Evolutionary conservation across 2,113 vertebrate genomes (phyloP), one percentile per base, ranked within the genome.

Genomic region (Burhinus bistriatus): DNA sequence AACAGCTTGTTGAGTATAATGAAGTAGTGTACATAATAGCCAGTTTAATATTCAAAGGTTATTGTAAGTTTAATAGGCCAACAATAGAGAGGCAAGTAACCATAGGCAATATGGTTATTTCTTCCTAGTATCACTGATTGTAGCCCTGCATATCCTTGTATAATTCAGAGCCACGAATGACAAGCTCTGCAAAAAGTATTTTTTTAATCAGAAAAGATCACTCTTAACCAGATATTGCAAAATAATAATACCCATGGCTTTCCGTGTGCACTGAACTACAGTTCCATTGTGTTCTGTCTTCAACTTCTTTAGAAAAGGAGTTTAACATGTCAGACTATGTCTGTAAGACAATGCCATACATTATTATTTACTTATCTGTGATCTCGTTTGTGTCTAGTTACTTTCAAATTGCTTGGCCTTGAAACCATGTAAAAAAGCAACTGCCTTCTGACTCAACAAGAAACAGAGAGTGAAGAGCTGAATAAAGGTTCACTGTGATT

Each of bases 351-450:
- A 16, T 40, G 34, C 61, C 3, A 1, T 36, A 58, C 40, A 0
- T 94, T 89, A 80, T 76, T 87, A 83, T 89, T 95, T 95, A 40
- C 47, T 92, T 95, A 84, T 75, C 92, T 95, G 38, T 65, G 49
- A 83, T 92, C 51, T 84, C 86, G 54, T 89, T 93, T 75, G 59
- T 89, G 83, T 90, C 58, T 88, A 16, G 1, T 83, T 93, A 51
- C 79, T 95, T 92, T 89, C 51, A 75, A 75, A 90, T 40, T 93
- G n/a, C 52, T 78, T 95, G 55, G 38, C 86, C 88, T 84, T 57
- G 59, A 81, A 96, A 81, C 42, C 1, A 0, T 62, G n/a, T 83
- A 30, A 94, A 90, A 94, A 86, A 92, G 44, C 38, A 65, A 8
- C 52, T 80, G 51, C 29, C n/a, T 94, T 86, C 68, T 81, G 42